These are phyloP conservation scores for Pygoscelis adeliae DNA, from an alignment of 2,113 vertebrate genomes.

Conservation along the genomic window DNA sequence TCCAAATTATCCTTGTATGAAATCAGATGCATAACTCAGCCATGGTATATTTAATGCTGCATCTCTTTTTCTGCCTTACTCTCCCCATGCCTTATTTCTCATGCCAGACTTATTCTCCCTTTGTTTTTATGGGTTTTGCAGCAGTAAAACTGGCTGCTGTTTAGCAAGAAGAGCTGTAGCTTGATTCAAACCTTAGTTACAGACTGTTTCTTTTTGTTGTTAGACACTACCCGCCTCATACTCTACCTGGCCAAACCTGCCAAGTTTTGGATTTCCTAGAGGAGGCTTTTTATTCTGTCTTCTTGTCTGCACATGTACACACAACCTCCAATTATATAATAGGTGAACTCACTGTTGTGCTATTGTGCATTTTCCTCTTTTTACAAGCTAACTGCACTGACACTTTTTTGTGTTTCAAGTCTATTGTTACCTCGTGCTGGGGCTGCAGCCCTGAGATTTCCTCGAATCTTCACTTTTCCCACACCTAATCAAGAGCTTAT, in stretches of 20 bases:
- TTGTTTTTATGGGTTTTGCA: slow-evolving; percentile 71
- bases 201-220: slow-evolving; percentile 78
- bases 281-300: slow-evolving; percentile 79
- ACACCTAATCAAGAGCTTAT: slow-evolving; percentile 68
- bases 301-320: slow-evolving; percentile 82
- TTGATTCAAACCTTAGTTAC: slow-evolving; percentile 71
- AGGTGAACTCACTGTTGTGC: slow-evolving; percentile 78
- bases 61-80: slow-evolving; percentile 4
- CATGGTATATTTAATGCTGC: not conserved
- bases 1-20: slow-evolving; percentile 32
- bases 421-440: slow-evolving; percentile 76
- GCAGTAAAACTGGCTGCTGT: slow-evolving; percentile 72
- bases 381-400: slow-evolving; percentile 75
- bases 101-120: slow-evolving; percentile 59
- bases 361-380: slow-evolving; percentile 77
- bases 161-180: slow-evolving; percentile 72
- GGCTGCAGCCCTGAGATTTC: slow-evolving; percentile 63
- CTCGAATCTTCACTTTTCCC: slow-evolving; percentile 60
- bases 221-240: slow-evolving; percentile 71
- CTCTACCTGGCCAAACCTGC: slow-evolving; percentile 78
- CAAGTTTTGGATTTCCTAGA: slow-evolving; percentile 81
- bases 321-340: slow-evolving; percentile 80
- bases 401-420: slow-evolving; percentile 69
- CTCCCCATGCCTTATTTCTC: slow-evolving; percentile 59
- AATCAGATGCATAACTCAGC: slow-evolving; percentile 9